Evolutionary conservation across 1,140 invertebrate genomes (phyloP).

Genomic region (Euschistus heros): DNA sequence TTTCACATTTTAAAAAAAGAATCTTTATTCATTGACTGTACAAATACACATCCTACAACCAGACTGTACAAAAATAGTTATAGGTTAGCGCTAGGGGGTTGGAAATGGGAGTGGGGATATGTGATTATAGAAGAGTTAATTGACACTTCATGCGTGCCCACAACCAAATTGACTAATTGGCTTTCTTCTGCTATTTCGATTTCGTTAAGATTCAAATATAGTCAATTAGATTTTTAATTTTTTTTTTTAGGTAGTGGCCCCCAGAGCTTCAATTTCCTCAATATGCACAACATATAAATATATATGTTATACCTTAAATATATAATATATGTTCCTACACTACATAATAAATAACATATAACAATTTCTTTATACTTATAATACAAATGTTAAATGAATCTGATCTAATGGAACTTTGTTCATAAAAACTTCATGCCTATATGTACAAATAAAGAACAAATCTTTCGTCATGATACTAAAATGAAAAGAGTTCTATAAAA

Average conservation of each 20-base stretch:
- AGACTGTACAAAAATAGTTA: slow-evolving; percentile 23
- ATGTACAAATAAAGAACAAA: slow-evolving; percentile 1
- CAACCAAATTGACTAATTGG: slow-evolving; percentile 3
- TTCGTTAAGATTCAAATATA: neutral
- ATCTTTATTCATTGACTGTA: slow-evolving; percentile 17
- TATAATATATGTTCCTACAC: slow-evolving; percentile 7
- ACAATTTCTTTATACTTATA: slow-evolving; percentile 12
- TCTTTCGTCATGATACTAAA: slow-evolving; percentile 1
- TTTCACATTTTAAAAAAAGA: slow-evolving; percentile 7
- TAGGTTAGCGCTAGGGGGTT: neutral
- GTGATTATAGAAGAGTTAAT: slow-evolving; percentile 14
- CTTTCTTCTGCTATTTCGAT: neutral
- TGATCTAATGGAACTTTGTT: slow-evolving; percentile 17
- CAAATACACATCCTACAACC: slow-evolving; percentile 24
- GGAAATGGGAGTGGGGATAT: slow-evolving; percentile 13
- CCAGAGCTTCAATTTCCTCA: slow-evolving; percentile 11
- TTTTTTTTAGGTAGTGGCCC: slow-evolving; percentile 11
- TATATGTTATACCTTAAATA: slow-evolving; percentile 14
- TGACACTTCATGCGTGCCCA: slow-evolving; percentile 22
- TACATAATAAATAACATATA: slow-evolving; percentile 20
- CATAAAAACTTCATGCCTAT: slow-evolving; percentile 12
- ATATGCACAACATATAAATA: slow-evolving; percentile 14
- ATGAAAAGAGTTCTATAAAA: slow-evolving; percentile 7
- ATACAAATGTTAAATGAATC: slow-evolving; percentile 12
- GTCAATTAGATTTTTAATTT: slow-evolving; percentile 1